Conservation (phyloP, 2,888 invertebrate genomes). For the Archips crataeganus region DNA sequence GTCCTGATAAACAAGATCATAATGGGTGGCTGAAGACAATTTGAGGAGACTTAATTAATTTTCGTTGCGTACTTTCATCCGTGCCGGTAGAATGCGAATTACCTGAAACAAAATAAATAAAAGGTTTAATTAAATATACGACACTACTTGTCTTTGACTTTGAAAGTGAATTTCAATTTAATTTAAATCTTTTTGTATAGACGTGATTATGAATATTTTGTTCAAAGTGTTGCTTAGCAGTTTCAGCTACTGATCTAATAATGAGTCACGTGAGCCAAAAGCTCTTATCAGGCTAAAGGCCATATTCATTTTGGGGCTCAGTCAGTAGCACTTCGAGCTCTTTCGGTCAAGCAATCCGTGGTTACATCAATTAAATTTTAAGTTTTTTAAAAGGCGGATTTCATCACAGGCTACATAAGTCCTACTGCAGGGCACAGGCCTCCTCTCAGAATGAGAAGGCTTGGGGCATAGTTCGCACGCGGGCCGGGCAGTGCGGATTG, state of each 20-base stretch:
- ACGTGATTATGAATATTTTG: background rate
- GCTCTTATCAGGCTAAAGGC: too few relatives aligned
- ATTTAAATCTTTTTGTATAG: background rate
- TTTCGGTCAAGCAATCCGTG: too few relatives aligned
- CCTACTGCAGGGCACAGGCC: too few relatives aligned
- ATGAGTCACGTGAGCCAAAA: too few relatives aligned
- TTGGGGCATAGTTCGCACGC: too few relatives aligned
- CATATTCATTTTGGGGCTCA: too few relatives aligned
- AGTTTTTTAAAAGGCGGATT: too few relatives aligned
- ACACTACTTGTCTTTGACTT: background rate
- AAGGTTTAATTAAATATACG: conserved; percentile 12
- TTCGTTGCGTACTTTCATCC: conserved; percentile 7
- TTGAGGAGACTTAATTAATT: conserved; percentile 29
- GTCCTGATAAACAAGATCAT: conserved; percentile 24
- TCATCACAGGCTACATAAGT: too few relatives aligned
- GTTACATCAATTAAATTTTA: too few relatives aligned
- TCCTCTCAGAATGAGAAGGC: too few relatives aligned
- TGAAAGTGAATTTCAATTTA: background rate
- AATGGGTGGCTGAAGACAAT: conserved; percentile 27
- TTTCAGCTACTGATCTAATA: background rate
- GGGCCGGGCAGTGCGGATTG: too few relatives aligned
- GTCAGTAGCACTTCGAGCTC: too few relatives aligned
- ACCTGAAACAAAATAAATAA: conserved; percentile 37
- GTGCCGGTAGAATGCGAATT: conserved; percentile 20
- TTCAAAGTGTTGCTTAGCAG: background rate